Evolutionary conservation across 1,140 invertebrate species (phyloP).

Genomic region (Tachypleus tridentatus): DNA sequence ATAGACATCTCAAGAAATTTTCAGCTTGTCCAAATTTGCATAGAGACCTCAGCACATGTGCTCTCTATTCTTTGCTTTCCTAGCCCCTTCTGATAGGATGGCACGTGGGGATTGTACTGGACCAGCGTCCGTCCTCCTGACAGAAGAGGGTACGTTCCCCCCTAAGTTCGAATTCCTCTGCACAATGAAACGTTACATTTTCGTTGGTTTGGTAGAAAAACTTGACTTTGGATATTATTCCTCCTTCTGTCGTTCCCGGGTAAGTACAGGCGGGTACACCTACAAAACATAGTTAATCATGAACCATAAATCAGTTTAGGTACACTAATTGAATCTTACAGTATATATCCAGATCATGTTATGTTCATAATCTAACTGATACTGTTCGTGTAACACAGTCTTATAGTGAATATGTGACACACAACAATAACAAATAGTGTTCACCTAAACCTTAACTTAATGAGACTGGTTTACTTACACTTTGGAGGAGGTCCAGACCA

Average conservation of each 20-base stretch:
- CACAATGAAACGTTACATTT: conserved; percentile 68
- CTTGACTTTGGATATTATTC: conserved; percentile 58
- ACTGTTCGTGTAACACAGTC: too few species aligned
- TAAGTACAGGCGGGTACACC: conserved; percentile 53
- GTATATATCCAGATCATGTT: neutral
- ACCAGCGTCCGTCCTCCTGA: conserved; percentile 72
- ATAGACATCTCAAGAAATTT: too few species aligned
- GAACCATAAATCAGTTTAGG: neutral
- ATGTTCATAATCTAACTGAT: neutral
- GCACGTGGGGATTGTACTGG: conserved; percentile 55
- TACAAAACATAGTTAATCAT: neutral
- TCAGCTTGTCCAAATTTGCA: too few species aligned
- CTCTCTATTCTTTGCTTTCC: too few species aligned
- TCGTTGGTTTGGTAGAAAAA: conserved; percentile 77
- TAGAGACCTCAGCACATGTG: too few species aligned
- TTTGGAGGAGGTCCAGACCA: conserved; percentile 73
- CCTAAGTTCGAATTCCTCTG: conserved; percentile 55
- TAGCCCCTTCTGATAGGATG: conserved; percentile 13
- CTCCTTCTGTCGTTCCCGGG: conserved; percentile 70
- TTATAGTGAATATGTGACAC: too few species aligned
- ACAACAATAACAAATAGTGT: too few species aligned
- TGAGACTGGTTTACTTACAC: conserved; percentile 43
- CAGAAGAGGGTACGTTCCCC: conserved; percentile 62
- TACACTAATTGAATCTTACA: neutral
- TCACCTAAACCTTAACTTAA: too few species aligned